Evolutionary conservation across 2,797 vertebrate species (phyloP), one percentile per base, ranked within the genome.

Genomic region (Enteromius mattozi): DNA sequence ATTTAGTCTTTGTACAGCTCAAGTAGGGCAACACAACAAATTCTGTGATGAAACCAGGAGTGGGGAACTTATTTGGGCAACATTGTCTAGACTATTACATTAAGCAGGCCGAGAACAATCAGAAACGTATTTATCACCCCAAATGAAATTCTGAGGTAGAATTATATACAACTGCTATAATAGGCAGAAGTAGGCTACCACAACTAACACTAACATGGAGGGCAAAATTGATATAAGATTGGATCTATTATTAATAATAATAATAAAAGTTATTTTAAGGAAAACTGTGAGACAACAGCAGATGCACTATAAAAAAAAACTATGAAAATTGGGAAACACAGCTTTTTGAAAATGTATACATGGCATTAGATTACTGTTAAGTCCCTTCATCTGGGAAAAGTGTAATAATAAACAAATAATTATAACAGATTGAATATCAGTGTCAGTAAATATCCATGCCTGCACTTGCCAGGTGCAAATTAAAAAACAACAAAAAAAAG

Each of bases 1-100:
- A 77, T 83, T 75, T n/a, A 19, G 47, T 42, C 16, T 77, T 68
- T 68, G 42, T 17, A 10, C 16, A 66, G 35, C 30, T 56, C 19
- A 68, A 77, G 42, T 68, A 77, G 30, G 10, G 17, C 3, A 49
- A 33, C 4, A 63, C 35, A 83, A 54, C 63, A 4, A 68, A 78
- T 4, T 17, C 35, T 42, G 24, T 45, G 12, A 69, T 77, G 3
- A 30, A 72, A 27, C 30, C 10, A 83, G 19, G 33, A 19, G 14
- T 33, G 59, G 24, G 59, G 16, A 19, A 27, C n/a, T 42, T 6
- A 78, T 13, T 78, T 42, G 24, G 49, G 10, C 6, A 6, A 56
- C 1, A 37, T 35, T 54, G 30, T 63, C 27, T 14, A 30, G 24
- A 63, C 61, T 30, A 63, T 63, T 16, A 30, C 5, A 3, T 63